Evolutionary conservation across 1,140 invertebrate species (phyloP).

Genomic region (Yoshiicerus persimilis): DNA sequence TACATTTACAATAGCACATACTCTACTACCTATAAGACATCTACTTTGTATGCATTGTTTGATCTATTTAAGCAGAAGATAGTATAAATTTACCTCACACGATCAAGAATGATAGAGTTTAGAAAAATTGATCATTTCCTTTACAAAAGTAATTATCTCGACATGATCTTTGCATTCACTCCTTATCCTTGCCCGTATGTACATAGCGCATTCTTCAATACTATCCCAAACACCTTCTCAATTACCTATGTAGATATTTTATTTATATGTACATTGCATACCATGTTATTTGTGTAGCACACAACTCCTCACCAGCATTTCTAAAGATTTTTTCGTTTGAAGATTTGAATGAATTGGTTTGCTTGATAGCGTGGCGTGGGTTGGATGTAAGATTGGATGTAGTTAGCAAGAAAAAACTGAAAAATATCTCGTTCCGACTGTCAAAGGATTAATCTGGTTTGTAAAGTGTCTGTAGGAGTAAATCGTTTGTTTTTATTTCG

Average conservation of each 20-base stretch:
- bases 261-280: background rate
- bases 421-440: background rate
- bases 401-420: background rate
- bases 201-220: too few species aligned
- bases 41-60: too few species aligned
- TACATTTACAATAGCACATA: too few species aligned
- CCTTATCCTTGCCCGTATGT: too few species aligned
- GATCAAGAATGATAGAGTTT: background rate
- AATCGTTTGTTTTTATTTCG: background rate
- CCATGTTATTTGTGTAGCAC: background rate
- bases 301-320: background rate
- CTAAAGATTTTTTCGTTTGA: background rate
- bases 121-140: background rate
- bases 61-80: background rate
- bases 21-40: too few species aligned
- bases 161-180: background rate
- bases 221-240: too few species aligned
- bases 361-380: background rate
- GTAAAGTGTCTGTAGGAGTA: background rate
- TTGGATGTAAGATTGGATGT: background rate
- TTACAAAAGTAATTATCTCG: background rate
- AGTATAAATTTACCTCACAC: background rate
- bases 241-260: background rate
- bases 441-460: background rate
- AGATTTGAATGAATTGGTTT: too few species aligned